phyloP scores from a whole-genome alignment of 2,888 invertebrate species.

The Pyrochroa serraticornis region DNA sequence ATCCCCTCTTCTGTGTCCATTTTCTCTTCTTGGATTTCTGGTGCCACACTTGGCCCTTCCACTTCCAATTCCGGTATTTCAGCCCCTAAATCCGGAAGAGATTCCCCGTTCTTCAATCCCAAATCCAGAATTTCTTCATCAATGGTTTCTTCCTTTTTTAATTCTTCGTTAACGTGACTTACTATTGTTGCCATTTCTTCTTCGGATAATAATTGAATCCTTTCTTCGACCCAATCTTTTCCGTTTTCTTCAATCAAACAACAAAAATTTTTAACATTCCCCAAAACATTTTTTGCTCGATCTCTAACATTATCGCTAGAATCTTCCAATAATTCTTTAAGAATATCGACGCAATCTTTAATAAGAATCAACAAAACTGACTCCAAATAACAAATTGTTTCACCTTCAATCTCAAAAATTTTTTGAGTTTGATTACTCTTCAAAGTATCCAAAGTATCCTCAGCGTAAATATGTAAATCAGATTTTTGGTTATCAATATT shows the following conservation, averaged over 20 bases:
- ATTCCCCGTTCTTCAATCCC: not conserved
- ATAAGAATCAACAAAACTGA: slow-evolving; percentile 45
- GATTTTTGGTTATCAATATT: slow-evolving; percentile 39
- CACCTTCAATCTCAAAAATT: slow-evolving; percentile 31
- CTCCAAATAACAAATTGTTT: slow-evolving; percentile 43
- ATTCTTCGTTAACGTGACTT: not conserved
- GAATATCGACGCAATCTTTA: slow-evolving; percentile 42
- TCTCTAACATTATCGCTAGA: slow-evolving; percentile 48
- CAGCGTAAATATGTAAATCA: slow-evolving; percentile 47
- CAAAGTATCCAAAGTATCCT: slow-evolving; percentile 47
- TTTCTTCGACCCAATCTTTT: slow-evolving; percentile 40
- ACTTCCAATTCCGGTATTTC: slow-evolving; percentile 6
- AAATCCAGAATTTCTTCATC: slow-evolving; percentile 4
- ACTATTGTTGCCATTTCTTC: slow-evolving; percentile 17
- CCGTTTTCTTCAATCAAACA: slow-evolving; percentile 40
- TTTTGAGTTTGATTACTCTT: slow-evolving; percentile 30
- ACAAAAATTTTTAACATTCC: slow-evolving; percentile 41
- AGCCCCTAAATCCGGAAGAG: slow-evolving; percentile 5
- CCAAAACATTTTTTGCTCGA: slow-evolving; percentile 43
- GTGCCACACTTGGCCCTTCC: not conserved
- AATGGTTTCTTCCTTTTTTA: not conserved
- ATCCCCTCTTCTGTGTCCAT: not conserved
- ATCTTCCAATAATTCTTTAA: slow-evolving; percentile 44
- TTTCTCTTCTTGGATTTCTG: not conserved
- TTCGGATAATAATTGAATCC: slow-evolving; percentile 23